Base-by-base conservation (phyloP, 1,140 invertebrate genomes). In the Drosophila bipectinata region DNA sequence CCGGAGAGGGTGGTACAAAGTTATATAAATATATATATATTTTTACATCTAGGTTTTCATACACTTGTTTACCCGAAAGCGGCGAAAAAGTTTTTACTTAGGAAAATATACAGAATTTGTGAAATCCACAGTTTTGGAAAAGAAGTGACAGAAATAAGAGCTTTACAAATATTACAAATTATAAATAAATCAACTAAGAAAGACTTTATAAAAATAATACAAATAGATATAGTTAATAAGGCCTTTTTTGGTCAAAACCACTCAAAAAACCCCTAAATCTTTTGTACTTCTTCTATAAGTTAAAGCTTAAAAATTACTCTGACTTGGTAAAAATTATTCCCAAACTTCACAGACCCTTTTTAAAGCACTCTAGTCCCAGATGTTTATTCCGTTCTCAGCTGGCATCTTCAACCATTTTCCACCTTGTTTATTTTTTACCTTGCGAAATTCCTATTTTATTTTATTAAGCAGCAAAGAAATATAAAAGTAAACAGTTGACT, bases 401-500 rank as follows among this genome's bases (percentile, higher is more conserved):
- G 66, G 58, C 57, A 32, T 54, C 24, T 28, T 48, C 32, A 6
- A 14, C 30, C 39, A 52, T 53, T 48, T 18, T 39, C 8, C 21
- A 5, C 18, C 3, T 39, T 59, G 32, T 79, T 53, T 71, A 44
- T 73, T 61, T 79, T 78, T 66, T 57, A 59, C 67, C 63, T 56
- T 61, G 67, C 55, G 44, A 64, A 71, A 68, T 85, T 88, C 64
- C 77, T 79, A 82, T 87, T 78, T 87, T 87, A 82, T 87, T 82
- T 88, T 87, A 87, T 87, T 88, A 88, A 66, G 78, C 83, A 79
- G 66, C 74, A 47, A 78, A 72, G 64, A 73, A 88, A 87, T 76
- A 81, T 76, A 81, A 66, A 82, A 82, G 83, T 62, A 87, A 87
- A 87, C 82, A 87, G 78, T 79, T 76, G 78, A 79, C 83, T 87